Percentiles rank a stretch among this genome's conserved stretches.
Conservation (phyloP, 2,888 invertebrate species). For the Drosophila austrosaltans region DNA sequence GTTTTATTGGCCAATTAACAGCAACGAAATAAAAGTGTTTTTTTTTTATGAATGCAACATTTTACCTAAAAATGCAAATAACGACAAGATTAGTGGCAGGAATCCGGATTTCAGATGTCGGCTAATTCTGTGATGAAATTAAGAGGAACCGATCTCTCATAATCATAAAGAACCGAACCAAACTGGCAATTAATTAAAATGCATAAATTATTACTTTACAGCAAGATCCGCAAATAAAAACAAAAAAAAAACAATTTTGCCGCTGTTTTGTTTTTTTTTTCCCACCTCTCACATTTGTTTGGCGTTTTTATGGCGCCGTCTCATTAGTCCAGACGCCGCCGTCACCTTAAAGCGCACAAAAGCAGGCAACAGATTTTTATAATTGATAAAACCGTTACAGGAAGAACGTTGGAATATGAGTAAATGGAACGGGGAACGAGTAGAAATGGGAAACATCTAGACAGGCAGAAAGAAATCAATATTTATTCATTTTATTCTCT, state of each 20-base stretch:
- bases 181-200: constrained; percentile 67
- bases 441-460: no score
- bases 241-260: constrained; percentile 1
- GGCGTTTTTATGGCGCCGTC: constrained; percentile 61
- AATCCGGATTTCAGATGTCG: constrained; percentile 1
- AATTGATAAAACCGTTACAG: no score
- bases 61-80: constrained; percentile 39
- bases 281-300: constrained; percentile 44
- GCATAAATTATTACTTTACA: constrained; percentile 55
- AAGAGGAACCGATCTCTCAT: constrained; percentile 16
- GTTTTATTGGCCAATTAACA: constrained; percentile 33
- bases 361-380: constrained; percentile 17
- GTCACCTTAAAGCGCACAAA: constrained; percentile 16
- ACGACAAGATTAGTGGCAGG: constrained; percentile 58
- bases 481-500: no score
- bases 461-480: no score
- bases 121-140: background rate
- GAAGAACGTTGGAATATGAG: no score
- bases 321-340: constrained; percentile 48
- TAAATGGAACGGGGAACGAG: no score
- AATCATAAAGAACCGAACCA: constrained; percentile 47
- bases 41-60: constrained; percentile 13
- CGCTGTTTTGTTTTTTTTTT: constrained; percentile 24
- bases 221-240: constrained; percentile 12
- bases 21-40: constrained; percentile 55